A percentile compares a stretch with the other conserved stretches of the same genome.
phyloP scores from a whole-genome alignment of 37 sponge, comb jelly and placozoan genomes.

The Diacarnus erythraeanus region DNA sequence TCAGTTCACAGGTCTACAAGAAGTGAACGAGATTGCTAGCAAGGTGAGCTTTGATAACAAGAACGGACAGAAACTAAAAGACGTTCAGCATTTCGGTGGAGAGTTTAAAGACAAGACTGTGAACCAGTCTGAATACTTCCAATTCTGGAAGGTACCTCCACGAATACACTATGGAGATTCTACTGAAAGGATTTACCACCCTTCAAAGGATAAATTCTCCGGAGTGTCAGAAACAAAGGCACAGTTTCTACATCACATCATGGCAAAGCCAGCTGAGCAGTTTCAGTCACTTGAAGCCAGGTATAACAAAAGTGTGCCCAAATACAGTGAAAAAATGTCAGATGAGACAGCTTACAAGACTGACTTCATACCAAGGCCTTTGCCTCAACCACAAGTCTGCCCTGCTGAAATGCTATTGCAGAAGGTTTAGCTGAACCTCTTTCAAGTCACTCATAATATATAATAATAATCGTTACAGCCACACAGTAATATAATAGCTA shows the following conservation, averaged over 20 bases:
- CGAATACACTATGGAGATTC: constrained; percentile 6
- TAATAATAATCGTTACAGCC: too few relatives aligned
- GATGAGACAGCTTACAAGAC: background rate
- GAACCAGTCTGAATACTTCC: constrained; percentile 12
- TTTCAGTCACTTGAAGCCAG: constrained; percentile 10
- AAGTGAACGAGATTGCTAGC: too few relatives aligned
- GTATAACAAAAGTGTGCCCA: background rate
- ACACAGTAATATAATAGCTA: too few relatives aligned
- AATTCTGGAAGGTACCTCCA: background rate
- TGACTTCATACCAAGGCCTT: background rate
- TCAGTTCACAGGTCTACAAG: background rate
- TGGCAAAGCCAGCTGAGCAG: background rate
- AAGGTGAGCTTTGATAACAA: background rate
- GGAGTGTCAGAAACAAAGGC: background rate
- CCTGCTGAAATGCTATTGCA: constrained; percentile 16
- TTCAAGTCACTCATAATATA: too few relatives aligned
- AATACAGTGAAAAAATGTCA: background rate
- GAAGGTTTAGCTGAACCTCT: background rate
- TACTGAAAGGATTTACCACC: constrained; percentile 9
- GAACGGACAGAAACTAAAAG: background rate
- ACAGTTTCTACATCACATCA: background rate
- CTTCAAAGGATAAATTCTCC: background rate
- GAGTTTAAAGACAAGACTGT: background rate
- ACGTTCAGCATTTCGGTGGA: constrained; percentile 9
- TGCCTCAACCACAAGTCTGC: background rate